phyloP scores from a whole-genome alignment of 2,888 invertebrate species.

The Lepidochrysops patricia region DNA sequence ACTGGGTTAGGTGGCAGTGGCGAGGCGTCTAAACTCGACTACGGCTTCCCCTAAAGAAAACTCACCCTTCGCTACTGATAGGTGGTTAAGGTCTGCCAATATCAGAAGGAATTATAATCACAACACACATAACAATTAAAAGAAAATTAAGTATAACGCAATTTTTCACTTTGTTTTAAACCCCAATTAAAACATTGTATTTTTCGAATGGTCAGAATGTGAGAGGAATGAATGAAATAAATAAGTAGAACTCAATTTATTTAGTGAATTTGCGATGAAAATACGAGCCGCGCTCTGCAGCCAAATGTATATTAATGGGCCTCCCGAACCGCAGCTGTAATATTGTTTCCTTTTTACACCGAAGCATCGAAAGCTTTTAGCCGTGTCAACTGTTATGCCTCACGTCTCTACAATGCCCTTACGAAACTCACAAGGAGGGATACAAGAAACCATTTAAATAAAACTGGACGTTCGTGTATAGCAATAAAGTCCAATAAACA shows the following conservation, averaged over 20 bases:
- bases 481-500: not conserved
- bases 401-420: slow-evolving; percentile 50
- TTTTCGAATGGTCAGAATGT: slow-evolving; percentile 17
- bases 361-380: slow-evolving; percentile 58
- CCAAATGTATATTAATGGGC: slow-evolving; percentile 70
- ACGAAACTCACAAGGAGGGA: slow-evolving; percentile 23
- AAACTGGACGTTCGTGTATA: not conserved
- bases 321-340: slow-evolving; percentile 54
- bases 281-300: slow-evolving; percentile 38
- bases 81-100: not conserved
- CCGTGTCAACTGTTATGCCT: slow-evolving; percentile 60
- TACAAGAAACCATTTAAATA: slow-evolving; percentile 3
- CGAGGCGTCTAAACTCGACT: too few species aligned
- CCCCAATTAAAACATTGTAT: slow-evolving; percentile 10
- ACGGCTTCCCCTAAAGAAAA: too few species aligned
- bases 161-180: not conserved
- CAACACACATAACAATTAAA: not conserved
- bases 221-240: slow-evolving; percentile 29
- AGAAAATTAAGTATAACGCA: not conserved
- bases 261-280: slow-evolving; percentile 60
- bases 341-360: slow-evolving; percentile 66
- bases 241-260: slow-evolving; percentile 48
- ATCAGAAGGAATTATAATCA: not conserved
- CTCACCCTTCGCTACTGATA: too few species aligned
- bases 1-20: too few species aligned